A percentile compares a stretch with the other conserved stretches of the same genome.
Conservation (phyloP, 1,140 invertebrate genomes). For the Leptonema lineaticorne region DNA sequence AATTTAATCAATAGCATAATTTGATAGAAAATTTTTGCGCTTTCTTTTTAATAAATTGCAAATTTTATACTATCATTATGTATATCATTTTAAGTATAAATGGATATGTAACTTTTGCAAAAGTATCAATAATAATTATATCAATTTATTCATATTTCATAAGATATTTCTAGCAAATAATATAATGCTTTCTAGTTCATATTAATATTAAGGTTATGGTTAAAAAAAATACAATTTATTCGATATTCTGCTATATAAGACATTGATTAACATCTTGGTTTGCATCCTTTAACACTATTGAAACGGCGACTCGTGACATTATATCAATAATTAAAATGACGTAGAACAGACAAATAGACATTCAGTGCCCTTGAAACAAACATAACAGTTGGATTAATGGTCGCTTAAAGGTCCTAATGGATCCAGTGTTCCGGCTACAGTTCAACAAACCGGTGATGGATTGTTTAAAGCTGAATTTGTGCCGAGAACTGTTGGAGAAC, state of each 20-base stretch:
- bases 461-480: constrained; percentile 86
- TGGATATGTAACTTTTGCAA: no score
- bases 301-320: neutral
- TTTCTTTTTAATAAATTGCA: no score
- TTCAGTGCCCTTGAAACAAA: constrained; percentile 12
- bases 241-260: constrained; percentile 7
- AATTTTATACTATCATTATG: no score
- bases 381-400: constrained; percentile 37
- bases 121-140: no score
- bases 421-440: constrained; percentile 82
- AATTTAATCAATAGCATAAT: no score
- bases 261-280: neutral
- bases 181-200: neutral
- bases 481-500: constrained; percentile 84
- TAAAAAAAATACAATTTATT: neutral
- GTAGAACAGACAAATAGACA: constrained; percentile 18
- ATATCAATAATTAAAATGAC: constrained; percentile 5
- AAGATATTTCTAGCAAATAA: no score
- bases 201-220: neutral
- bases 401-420: constrained; percentile 74
- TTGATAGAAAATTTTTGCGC: no score
- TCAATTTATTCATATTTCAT: no score
- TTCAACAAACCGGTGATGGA: constrained; percentile 73
- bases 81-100: no score
- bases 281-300: constrained; percentile 10